Percentiles rank a stretch among this genome's conserved stretches.
These are phyloP conservation scores for Salminus brasiliensis DNA, from an alignment of 2,113 vertebrate species.

Conservation along the genomic window DNA sequence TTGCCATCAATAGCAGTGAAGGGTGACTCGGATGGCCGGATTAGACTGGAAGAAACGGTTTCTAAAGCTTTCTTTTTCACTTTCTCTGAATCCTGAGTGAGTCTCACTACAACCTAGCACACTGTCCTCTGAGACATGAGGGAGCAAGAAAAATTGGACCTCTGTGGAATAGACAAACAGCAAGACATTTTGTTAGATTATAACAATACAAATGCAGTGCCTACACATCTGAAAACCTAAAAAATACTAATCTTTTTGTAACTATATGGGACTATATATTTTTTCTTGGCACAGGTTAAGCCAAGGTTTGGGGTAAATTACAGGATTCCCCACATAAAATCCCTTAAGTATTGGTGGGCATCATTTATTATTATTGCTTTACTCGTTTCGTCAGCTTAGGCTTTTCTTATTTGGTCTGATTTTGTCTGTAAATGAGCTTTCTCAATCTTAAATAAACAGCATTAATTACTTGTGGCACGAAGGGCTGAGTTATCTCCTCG, in stretches of 20 bases:
- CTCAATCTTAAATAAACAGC: conserved; percentile 4
- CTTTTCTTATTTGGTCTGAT: conserved; percentile 5
- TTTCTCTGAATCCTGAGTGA: conserved; percentile 7
- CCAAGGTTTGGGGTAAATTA: background rate
- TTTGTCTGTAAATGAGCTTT: conserved; percentile 1
- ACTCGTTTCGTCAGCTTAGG: background rate
- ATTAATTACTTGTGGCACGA: conserved; percentile 24
- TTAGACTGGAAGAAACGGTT: conserved; percentile 3
- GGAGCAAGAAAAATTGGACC: conserved; percentile 28
- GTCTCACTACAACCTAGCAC: conserved; percentile 2
- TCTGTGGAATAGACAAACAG: background rate
- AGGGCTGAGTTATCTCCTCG: background rate
- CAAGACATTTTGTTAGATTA: conserved; percentile 1
- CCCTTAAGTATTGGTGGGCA: no score
- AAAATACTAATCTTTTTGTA: background rate
- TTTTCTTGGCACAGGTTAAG: background rate
- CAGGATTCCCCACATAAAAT: background rate
- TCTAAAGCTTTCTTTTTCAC: conserved; percentile 2
- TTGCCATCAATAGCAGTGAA: background rate
- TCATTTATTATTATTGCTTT: background rate
- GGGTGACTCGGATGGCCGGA: background rate
- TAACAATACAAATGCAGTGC: background rate
- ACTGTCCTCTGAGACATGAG: conserved; percentile 18
- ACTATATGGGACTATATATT: background rate
- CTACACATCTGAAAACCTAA: conserved; percentile 14